phyloP scores from a whole-genome alignment of 30 jellyfish, hydroid and myxozoan genomes.

The Sanderia malayensis region DNA sequence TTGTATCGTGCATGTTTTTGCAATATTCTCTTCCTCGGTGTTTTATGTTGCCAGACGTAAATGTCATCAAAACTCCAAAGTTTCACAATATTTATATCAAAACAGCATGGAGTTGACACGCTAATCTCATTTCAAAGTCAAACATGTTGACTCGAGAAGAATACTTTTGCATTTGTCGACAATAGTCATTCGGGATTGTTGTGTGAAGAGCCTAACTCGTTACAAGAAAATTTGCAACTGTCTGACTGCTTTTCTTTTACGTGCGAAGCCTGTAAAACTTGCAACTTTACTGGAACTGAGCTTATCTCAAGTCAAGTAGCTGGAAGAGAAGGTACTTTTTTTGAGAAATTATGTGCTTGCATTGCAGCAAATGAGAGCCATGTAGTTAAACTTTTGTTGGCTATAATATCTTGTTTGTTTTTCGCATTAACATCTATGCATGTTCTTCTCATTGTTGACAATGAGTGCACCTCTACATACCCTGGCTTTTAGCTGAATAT shows the following conservation, averaged over 20 bases:
- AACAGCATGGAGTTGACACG: constrained; percentile 30
- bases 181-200: constrained; percentile 7
- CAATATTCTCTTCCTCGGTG: background rate
- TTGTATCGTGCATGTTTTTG: background rate
- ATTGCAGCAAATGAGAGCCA: no score
- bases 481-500: no score
- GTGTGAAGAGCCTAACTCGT: constrained; percentile 24
- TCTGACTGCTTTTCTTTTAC: no score
- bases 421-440: no score
- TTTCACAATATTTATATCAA: constrained; percentile 5
- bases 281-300: background rate
- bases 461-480: no score
- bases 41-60: constrained; percentile 20
- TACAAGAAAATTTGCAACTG: no score
- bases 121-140: constrained; percentile 32
- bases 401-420: no score
- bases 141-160: constrained; percentile 16
- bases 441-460: no score
- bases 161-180: constrained; percentile 13
- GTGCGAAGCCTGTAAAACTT: background rate
- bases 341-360: background rate
- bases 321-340: background rate
- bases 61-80: constrained; percentile 18
- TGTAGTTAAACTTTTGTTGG: no score
- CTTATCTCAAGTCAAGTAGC: background rate